Percentiles rank a stretch among this genome's conserved stretches.
Evolutionary conservation across 1,140 invertebrate genomes (phyloP).

Genomic region (Anoplophora glabripennis): DNA sequence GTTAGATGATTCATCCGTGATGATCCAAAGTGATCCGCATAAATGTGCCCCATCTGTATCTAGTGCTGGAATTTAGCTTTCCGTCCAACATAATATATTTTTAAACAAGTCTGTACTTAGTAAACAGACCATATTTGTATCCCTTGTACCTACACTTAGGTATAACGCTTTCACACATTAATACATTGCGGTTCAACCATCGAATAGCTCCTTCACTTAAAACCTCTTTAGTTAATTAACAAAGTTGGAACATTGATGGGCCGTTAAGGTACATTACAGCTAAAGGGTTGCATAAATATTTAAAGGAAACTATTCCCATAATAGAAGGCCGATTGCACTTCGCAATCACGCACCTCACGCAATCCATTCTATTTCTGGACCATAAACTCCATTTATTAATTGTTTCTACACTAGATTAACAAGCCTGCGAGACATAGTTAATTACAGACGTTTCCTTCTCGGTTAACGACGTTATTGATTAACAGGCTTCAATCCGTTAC

Average conservation of each 20-base stretch:
- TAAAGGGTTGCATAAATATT: slow-evolving; percentile 20
- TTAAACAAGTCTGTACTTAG: too few species aligned
- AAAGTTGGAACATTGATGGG: slow-evolving; percentile 22
- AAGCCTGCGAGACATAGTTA: neutral
- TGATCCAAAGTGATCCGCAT: too few species aligned
- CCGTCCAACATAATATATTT: too few species aligned
- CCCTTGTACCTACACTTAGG: too few species aligned
- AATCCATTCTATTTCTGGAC: slow-evolving; percentile 23
- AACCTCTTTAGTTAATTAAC: slow-evolving; percentile 18
- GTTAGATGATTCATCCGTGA: too few species aligned
- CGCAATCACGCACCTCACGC: slow-evolving; percentile 23
- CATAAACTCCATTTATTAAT: slow-evolving; percentile 4
- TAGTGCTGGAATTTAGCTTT: too few species aligned
- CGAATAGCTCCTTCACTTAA: slow-evolving; percentile 4
- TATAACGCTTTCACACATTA: slow-evolving; percentile 7
- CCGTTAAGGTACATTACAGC: slow-evolving; percentile 11
- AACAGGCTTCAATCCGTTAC: too few species aligned
- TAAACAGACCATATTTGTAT: too few species aligned
- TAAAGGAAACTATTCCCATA: slow-evolving; percentile 19
- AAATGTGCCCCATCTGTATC: too few species aligned
- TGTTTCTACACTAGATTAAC: slow-evolving; percentile 14
- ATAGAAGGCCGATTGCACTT: slow-evolving; percentile 23
- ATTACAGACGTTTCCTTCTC: too few species aligned
- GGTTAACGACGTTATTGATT: too few species aligned
- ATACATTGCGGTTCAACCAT: slow-evolving; percentile 3